phyloP scores from a whole-genome alignment of 1,140 invertebrate genomes.

The Rhizoglyphus robini region DNA sequence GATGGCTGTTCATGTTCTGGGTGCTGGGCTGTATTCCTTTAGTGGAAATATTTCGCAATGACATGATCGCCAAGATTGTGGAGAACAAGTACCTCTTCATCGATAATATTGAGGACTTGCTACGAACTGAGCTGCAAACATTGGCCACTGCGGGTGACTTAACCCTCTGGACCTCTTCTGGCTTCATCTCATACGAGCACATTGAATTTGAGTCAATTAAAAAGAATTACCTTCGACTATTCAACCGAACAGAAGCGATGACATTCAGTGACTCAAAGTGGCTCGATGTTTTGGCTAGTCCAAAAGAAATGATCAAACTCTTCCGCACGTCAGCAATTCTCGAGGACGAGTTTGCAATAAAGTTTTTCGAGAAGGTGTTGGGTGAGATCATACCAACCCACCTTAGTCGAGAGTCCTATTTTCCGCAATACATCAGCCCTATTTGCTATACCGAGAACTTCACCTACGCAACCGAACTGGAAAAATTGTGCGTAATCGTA shows the following conservation, averaged over 20 bases:
- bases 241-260: not conserved
- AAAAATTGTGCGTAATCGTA: not conserved
- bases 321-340: not conserved
- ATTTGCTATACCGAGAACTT: not conserved
- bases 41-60: conserved; percentile 7
- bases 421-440: not conserved
- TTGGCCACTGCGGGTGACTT: not conserved
- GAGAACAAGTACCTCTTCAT: not conserved
- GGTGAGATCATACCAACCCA: not conserved
- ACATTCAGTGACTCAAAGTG: not conserved
- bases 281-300: not conserved
- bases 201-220: not conserved
- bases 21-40: not conserved
- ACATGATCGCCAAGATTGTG: conserved; percentile 2
- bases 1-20: not conserved
- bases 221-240: not conserved
- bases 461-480: not conserved
- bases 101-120: not conserved
- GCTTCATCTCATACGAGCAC: not conserved
- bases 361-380: not conserved
- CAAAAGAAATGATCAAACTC: not conserved
- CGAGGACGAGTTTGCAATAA: not conserved
- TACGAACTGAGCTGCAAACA: not conserved
- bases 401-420: not conserved
- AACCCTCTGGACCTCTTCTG: not conserved